Evolutionary conservation across 2,888 invertebrate genomes (phyloP), one percentile per base, ranked within the genome.

Genomic region (Siphonodentalium dalli): DNA sequence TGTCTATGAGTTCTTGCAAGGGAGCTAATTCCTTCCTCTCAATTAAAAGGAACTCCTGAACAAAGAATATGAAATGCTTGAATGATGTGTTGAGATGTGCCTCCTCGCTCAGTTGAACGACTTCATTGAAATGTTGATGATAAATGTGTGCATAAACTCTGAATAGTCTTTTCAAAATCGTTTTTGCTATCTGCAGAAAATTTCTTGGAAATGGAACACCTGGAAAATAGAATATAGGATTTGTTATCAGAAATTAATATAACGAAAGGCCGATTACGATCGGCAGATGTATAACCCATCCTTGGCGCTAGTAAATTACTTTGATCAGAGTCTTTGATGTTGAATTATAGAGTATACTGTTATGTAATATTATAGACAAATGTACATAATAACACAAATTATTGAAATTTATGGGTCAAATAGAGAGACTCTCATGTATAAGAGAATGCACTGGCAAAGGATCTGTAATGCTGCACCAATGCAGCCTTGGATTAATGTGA

Each of bases 101-200:
- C 83, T 98, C 98, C 84, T 99, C 98, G 47, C 78, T 71, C 54
- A 99, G 87, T 83, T 95, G 92, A 51, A 98, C 95, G 62, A 99
- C 96, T 86, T 97, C 93, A 51, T 92, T 90, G 84, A 99, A 98
- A 86, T 99, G 99, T 82, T 97, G 96, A 85, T 99, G 97, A 85
- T 99, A 99, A 79, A 99, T 96, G 85, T 99, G 99, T 46, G 99
- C 99, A 84, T 99, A 99, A 57, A 99, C 97, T 77, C 99, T 89
- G 84, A 99, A 99, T 80, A 99, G 85, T 62, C 99, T 88, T 84
- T 98, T 98, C 75, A 99, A 85, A 82, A 99, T 99, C 66, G 96
- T 98, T 86, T 98, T 97, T 56, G 98, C 97, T 84, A 95, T 95
- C 61, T 90, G 87, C 67, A 93, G 87, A 84, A 98, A 98, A 85